Evolutionary conservation across 1,140 invertebrate species (phyloP), one percentile per base, ranked within the genome.

Genomic region (Heliconius nattereri): DNA sequence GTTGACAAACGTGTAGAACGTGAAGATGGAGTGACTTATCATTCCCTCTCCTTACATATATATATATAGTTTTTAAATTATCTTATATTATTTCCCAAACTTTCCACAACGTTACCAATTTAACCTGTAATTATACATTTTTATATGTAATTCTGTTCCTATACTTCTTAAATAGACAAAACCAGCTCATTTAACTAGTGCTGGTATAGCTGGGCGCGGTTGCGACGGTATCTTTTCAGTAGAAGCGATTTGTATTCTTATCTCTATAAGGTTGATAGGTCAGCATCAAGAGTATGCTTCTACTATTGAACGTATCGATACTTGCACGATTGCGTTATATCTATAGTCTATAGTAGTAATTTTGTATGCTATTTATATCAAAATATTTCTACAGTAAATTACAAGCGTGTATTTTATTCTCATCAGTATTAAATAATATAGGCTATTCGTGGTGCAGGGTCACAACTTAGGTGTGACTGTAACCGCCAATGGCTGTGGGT

Each of bases 241-340:
- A 82, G 85, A 85, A 86, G 84, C 91, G 89, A 92, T 92, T 93
- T 92, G 92, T 94, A 89, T 88, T 84, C 81, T 92, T 94, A 94
- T 93, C 91, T 94, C 87, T 92, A 87, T 86, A 83, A 90, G 90
- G 91, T 91, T 88, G 91, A 90, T 89, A 93, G 92, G 91, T 94
- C 89, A 91, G 86, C 87, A 84, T 86, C 78, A 87, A 90, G 86
- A 66, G 9, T 66, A 11, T 66, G 60, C 60, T 29, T 66, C 60
- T 66, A 66, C 60, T 29, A 66, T 66, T 29, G 60, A 66, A 66
- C 9, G n/a, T 60, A 60, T 29, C 60, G 60, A 16, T 66, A 66
- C 60, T 66, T 66, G 60, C 13, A 11, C 11, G 60, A 66, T 66
- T 29, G 23, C 60, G 60, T 52, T 52, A 6, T 20, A 20, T 52